Base-by-base conservation (phyloP, 2,888 invertebrate species). In the Acanthosepion esculentum region DNA sequence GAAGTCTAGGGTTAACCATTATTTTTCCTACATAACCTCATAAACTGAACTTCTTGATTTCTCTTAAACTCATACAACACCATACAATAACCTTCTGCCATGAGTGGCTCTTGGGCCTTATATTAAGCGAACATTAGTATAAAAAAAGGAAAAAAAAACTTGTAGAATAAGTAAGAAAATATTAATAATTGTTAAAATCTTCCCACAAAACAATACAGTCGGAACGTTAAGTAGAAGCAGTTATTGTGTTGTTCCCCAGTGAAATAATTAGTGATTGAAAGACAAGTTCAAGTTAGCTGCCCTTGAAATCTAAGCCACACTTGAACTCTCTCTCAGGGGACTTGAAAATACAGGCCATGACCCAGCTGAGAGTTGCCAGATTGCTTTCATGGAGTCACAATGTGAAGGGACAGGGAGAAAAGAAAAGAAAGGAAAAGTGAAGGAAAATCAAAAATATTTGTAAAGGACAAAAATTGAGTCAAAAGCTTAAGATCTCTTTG, bases 261-360 rank as follows among this genome's bases (percentile, higher is more conserved):
- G 20, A 78, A 78, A 78, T 78, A n/a, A n/a, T 78, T 78, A n/a
- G n/a, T 12, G 3, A 18, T 5, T 12, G 2, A 12, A n/a, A 78
- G 23, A 33, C 10, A n/a, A n/a, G n/a, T 78, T 78, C 78, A 78
- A 78, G 78, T 78, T 78, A 78, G n/a, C n/a, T 78, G 78, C n/a
- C 78, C 78, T n/a, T 78, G 78, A 78, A 78, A 78, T 78, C 15
- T 33, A 78, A 78, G 78, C 78, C 12, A 78, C 78, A 12, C 78
- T 78, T 78, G n/a, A 78, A n/a, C 15, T 33, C n/a, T 3, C n/a
- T 78, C n/a, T 15, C 78, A n/a, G 15, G 78, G 78, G 78, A 78
- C n/a, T 78, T 78, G n/a, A n/a, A 78, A 78, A n/a, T 78, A 78
- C n/a, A 78, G 78, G n/a, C 33, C 78, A 78, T 78, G 78, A 78